Evolutionary conservation across 1,140 invertebrate species (phyloP).

Genomic region (Heliconius himera): DNA sequence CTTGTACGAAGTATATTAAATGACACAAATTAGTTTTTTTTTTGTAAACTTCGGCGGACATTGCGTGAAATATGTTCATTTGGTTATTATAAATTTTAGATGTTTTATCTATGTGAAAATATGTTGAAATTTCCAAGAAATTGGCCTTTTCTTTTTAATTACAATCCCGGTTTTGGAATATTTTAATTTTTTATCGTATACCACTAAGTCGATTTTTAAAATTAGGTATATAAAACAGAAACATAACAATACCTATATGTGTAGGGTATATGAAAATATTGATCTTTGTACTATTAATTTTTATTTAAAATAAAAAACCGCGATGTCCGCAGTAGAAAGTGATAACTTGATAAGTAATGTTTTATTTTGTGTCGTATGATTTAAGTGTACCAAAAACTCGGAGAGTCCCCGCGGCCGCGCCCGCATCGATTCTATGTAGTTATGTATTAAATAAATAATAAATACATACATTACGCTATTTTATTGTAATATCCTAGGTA

Average conservation of each 20-base stretch:
- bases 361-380: conserved; percentile 39
- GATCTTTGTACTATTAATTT: not conserved
- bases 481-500: conserved; percentile 24
- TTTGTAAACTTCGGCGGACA: conserved; percentile 1
- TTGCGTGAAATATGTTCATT: not conserved
- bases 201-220: too few relatives aligned
- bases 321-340: conserved; percentile 4
- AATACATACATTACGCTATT: conserved; percentile 49
- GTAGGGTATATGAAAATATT: not conserved
- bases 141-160: too few relatives aligned
- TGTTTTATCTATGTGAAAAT: too few relatives aligned
- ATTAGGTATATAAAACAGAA: too few relatives aligned
- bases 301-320: not conserved
- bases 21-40: conserved; percentile 32
- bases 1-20: conserved; percentile 40
- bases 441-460: conserved; percentile 77
- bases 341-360: conserved; percentile 3
- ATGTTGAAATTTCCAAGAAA: too few relatives aligned
- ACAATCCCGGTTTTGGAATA: too few relatives aligned
- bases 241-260: not conserved
- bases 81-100: too few relatives aligned
- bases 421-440: conserved; percentile 72
- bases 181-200: too few relatives aligned
- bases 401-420: conserved; percentile 25
- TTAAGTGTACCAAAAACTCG: conserved; percentile 71